Evolutionary conservation across 2,888 invertebrate genomes (phyloP), one percentile per base, ranked within the genome.

Genomic region (Leptodirus hochenwartii): DNA sequence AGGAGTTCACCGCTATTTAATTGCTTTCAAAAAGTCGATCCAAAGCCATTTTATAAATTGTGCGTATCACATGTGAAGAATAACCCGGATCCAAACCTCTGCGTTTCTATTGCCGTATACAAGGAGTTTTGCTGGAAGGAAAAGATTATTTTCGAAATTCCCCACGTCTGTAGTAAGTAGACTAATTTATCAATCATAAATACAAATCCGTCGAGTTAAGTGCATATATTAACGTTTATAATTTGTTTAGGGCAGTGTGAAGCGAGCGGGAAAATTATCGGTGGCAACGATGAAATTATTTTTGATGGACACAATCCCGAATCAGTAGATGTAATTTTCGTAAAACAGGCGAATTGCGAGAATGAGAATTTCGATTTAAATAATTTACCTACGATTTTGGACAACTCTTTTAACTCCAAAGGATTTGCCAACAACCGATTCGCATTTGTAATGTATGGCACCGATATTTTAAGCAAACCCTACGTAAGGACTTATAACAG

Each of bases 241-340:
- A n/a, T n/a, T n/a, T n/a, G n/a, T n/a, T n/a, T n/a, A n/a, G n/a
- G n/a, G n/a, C n/a, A n/a, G n/a, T n/a, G n/a, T n/a, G n/a, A n/a
- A n/a, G n/a, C n/a, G n/a, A n/a, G n/a, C n/a, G n/a, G n/a, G n/a
- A n/a, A n/a, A n/a, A n/a, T n/a, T n/a, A n/a, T n/a, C n/a, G n/a
- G n/a, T 15, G 35, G 30, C 13, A 17, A 31, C 10, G 27, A 22
- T 8, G 81, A 81, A 45, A 77, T 78, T 1, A 66, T 70, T 2
- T 75, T 78, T 49, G 58, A 67, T 28, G 62, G 65, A 15, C 47
- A 78, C 2, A 58, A 64, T 4, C 71, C 69, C 0, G 62, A 54
- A 32, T 73, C 79, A 2, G 71, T 75, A 2, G 88, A 88, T 51
- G 62, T 87, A 0, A 77, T 88, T 15, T 77, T 88, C 47, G 68